Base-by-base conservation (phyloP, 2,797 vertebrate genomes). In the Gallinago nigripennis region DNA sequence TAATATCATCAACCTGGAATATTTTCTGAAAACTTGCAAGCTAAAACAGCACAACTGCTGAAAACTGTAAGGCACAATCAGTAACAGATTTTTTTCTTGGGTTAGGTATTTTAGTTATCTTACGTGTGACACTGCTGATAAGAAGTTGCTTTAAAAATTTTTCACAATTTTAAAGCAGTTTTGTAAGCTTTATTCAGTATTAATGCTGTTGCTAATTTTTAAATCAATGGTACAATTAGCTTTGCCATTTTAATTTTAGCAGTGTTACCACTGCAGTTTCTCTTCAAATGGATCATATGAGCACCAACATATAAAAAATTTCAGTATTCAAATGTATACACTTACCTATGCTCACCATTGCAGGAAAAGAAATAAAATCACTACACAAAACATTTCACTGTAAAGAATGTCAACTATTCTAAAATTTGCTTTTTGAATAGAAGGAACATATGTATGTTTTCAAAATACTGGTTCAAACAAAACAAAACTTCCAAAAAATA, bases 111-210 rank as follows among this genome's bases (percentile, higher is more conserved):
- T 64, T 33, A 53, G 23, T 51, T 64, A 5, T 7, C 21, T 60
- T 39, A 18, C 2, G 41, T 1, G 1, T 5, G 4, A 14, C 39
- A 39, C 39, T 27, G 6, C 11, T 37, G 23, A 16, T 9, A 51
- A 75, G 69, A 31, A 35, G 6, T 9, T 65, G 12, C 4, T 87
- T 76, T 65, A 24, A 5, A 5, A 39, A 75, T 23, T 4, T 45
- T 93, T 33, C 37, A 50, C 30, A 31, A 16, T 46, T 81, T 31
- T 63, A 66, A 60, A 88, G 23, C 21, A 70, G 21, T 51, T 48
- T 54, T 60, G 9, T 19, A 56, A 45, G 31, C 11, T 71, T 46
- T 86, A 15, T 17, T 56, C 37, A 14, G 17, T 41, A 48, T 9
- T 48, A 21, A 56, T 27, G 14, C 37, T 8, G 12, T 11, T 56